phyloP scores from a whole-genome alignment of 2,797 vertebrate species.

The Acrocephalus scirpaceus region DNA sequence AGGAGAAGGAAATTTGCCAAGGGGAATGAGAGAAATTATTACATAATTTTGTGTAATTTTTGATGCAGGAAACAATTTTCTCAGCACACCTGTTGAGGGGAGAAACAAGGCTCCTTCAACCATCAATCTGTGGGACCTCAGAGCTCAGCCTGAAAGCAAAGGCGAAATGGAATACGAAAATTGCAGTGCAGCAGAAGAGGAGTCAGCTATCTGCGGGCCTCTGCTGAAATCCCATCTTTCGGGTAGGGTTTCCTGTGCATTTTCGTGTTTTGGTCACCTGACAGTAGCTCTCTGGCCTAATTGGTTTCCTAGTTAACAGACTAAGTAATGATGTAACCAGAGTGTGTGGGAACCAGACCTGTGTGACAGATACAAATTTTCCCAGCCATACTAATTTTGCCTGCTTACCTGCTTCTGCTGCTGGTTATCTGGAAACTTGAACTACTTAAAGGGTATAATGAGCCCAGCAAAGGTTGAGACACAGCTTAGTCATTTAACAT shows the following conservation, averaged over 20 bases:
- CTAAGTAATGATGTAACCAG: slow-evolving; percentile 99
- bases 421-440: slow-evolving; percentile 92
- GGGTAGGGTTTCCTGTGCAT: slow-evolving; percentile 90
- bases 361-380: slow-evolving; percentile 94
- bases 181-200: slow-evolving; percentile 91
- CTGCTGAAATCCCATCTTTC: slow-evolving; percentile 91
- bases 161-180: slow-evolving; percentile 99
- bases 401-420: slow-evolving; percentile 87
- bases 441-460: slow-evolving; percentile 80
- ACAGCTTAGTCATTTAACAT: slow-evolving; percentile 66
- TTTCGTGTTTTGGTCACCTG: slow-evolving; percentile 94
- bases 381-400: slow-evolving; percentile 89
- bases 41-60: slow-evolving; percentile 68
- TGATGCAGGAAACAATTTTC: slow-evolving; percentile 77
- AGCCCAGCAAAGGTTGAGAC: slow-evolving; percentile 66
- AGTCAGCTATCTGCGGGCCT: slow-evolving; percentile 93
- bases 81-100: slow-evolving; percentile 72
- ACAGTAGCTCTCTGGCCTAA: slow-evolving; percentile 76
- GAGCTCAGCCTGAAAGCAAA: slow-evolving; percentile 93
- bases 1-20: slow-evolving; percentile 24
- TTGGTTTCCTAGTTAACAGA: slow-evolving; percentile 88
- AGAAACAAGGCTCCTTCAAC: slow-evolving; percentile 77
- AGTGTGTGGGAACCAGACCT: slow-evolving; percentile 98
- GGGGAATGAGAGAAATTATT: slow-evolving; percentile 56
- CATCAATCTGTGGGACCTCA: slow-evolving; percentile 88